Evolutionary conservation across 2,113 vertebrate species (phyloP), one percentile per base, ranked within the genome.

Genomic region (Albula glossodonta): DNA sequence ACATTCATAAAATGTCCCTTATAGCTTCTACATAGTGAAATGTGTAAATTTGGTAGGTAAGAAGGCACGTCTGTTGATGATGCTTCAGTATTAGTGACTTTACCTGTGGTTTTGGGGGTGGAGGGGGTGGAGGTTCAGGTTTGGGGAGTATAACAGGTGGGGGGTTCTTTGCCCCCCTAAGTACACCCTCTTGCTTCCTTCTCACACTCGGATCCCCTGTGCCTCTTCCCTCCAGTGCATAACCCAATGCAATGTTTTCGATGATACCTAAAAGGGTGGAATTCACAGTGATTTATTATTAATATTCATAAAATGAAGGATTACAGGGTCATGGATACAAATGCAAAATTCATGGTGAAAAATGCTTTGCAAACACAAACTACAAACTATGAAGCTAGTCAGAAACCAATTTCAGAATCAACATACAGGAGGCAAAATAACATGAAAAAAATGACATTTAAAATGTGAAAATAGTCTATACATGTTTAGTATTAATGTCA

Each of bases 201-300:
- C 84, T 84, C 78, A 31, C 87, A 10, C 17, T 86, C 13, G 13
- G 52, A 79, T 12, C 87, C 2, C 60, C 86, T 1, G 87, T 2
- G 3, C 90, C 92, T 90, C 92, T 91, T 87, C 90, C 78, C 2
- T 90, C 52, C 8, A 91, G 89, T 88, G 50, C 4, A 19, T 81
- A 19, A 80, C 88, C 48, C 31, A 41, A 41, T 41, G 31, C 31
- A 41, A 94, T 78, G 7, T 86, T 88, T n/a, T 93, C 92, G 22
- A 93, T 80, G 4, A 96, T 95, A 50, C 88, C 95, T 95, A 48
- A 5, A 60, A 52, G 17, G 66, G 89, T 9, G 51, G 5, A 31
- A 31, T 60, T 80, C 3, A 60, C 8, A 51, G 22, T 77, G 19
- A 84, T 78, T 31, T 31, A 22, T 51, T 5, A 22, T 70, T 70